Evolutionary conservation across 2,888 invertebrate species (phyloP).

Genomic region (Pollenia angustigena): DNA sequence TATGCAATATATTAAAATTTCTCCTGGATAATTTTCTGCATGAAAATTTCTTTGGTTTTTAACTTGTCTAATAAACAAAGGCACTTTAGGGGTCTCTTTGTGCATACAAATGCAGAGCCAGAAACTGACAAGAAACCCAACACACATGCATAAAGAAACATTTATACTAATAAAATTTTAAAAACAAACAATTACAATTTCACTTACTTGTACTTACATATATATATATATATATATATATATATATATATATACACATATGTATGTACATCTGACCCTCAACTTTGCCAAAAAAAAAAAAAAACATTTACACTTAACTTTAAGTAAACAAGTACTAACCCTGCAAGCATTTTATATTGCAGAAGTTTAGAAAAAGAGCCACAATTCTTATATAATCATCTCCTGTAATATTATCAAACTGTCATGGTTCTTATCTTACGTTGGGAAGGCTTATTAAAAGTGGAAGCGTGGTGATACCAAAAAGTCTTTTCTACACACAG

Average conservation of each 20-base stretch:
- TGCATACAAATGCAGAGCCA: constrained; percentile 34
- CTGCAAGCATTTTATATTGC: neutral
- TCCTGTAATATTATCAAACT: too few species aligned
- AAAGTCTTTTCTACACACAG: too few species aligned
- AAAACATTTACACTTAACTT: neutral
- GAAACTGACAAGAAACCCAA: constrained; percentile 17
- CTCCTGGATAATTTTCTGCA: constrained; percentile 42
- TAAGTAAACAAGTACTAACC: neutral
- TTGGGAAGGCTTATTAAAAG: too few species aligned
- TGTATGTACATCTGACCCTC: constrained; percentile 35
- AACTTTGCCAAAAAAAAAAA: neutral
- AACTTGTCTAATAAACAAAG: constrained; percentile 70
- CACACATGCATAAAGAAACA: neutral
- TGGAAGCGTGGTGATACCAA: too few species aligned
- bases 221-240: neutral
- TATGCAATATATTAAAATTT: constrained; percentile 48
- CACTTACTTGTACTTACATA: constrained; percentile 29
- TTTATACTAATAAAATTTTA: constrained; percentile 12
- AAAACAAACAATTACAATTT: constrained; percentile 58
- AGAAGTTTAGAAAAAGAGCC: too few species aligned
- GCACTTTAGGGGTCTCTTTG: constrained; percentile 59
- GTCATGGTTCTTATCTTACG: too few species aligned
- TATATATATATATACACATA: neutral
- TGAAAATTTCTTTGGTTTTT: constrained; percentile 58
- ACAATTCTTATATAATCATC: too few species aligned